Evolutionary conservation across 1,140 invertebrate species (phyloP).

Genomic region (Drosophila nasuta): DNA sequence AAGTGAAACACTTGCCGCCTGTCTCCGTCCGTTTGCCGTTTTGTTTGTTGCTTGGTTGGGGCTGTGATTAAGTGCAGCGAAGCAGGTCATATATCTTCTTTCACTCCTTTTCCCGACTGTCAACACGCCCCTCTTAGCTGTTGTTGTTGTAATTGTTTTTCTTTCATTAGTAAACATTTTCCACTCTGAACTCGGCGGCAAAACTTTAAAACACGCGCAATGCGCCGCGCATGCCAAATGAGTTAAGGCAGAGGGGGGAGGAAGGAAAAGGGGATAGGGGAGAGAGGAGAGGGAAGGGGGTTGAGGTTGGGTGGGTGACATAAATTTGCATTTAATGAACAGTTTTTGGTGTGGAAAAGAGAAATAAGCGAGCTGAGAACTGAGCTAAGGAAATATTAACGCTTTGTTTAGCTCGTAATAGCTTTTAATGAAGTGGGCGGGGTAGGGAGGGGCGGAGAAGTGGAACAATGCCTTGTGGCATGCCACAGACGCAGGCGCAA

Average conservation of each 20-base stretch:
- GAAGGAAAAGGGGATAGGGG: background rate
- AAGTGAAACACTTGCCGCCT: conserved; percentile 22
- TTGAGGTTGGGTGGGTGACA: conserved; percentile 36
- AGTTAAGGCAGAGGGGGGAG: conserved; percentile 20
- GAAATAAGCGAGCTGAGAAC: conserved; percentile 17
- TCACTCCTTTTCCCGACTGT: conserved; percentile 48
- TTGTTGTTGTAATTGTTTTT: conserved; percentile 73
- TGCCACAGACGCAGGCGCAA: conserved; percentile 62
- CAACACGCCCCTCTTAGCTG: conserved; percentile 54
- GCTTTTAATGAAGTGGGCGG: conserved; percentile 77
- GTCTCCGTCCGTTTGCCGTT: conserved; percentile 7
- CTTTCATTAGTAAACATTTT: conserved; percentile 59
- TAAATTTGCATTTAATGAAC: conserved; percentile 83
- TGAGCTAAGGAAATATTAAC: conserved; percentile 33
- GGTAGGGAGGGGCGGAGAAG: background rate
- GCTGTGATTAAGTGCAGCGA: conserved; percentile 57
- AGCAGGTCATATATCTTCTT: conserved; percentile 66
- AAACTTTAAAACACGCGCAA: conserved; percentile 76
- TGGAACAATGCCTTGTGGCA: conserved; percentile 31
- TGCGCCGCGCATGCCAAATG: conserved; percentile 78
- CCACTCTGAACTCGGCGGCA: conserved; percentile 48
- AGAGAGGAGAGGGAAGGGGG: background rate
- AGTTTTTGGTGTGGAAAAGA: conserved; percentile 48
- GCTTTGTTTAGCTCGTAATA: conserved; percentile 71
- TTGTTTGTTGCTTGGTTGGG: background rate